Evolutionary conservation across 1,140 invertebrate genomes (phyloP).

Genomic region (Eueides isabella): DNA sequence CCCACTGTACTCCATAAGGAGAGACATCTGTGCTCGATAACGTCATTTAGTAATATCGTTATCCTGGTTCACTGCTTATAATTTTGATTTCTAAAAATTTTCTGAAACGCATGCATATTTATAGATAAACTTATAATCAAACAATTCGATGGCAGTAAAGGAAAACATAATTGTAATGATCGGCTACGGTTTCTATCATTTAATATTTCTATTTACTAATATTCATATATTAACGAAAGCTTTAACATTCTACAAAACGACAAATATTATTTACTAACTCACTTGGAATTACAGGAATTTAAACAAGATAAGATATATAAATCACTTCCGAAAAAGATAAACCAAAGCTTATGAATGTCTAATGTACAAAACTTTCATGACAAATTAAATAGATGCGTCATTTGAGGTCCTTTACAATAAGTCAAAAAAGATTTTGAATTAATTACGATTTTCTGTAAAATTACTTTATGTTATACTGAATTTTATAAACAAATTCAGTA

Average conservation of each 20-base stretch:
- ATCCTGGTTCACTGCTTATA: background rate
- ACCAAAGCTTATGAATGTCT: constrained; percentile 6
- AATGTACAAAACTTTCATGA: background rate
- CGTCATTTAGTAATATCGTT: constrained; percentile 28
- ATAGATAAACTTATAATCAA: too few relatives aligned
- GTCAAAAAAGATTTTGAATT: too few relatives aligned
- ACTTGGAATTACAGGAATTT: constrained; percentile 15
- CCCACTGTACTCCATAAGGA: constrained; percentile 34
- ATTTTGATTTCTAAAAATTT: background rate
- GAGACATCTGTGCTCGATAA: constrained; percentile 28
- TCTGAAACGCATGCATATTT: too few relatives aligned
- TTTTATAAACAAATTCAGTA: too few relatives aligned
- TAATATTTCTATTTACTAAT: too few relatives aligned
- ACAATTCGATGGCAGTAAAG: too few relatives aligned
- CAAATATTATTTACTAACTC: background rate
- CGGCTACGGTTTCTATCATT: too few relatives aligned
- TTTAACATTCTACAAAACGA: too few relatives aligned
- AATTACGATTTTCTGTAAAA: too few relatives aligned
- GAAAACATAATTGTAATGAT: too few relatives aligned
- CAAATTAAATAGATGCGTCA: background rate
- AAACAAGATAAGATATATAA: constrained; percentile 21
- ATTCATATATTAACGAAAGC: too few relatives aligned
- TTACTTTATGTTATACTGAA: too few relatives aligned
- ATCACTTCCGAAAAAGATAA: constrained; percentile 43
- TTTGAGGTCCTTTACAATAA: background rate